A percentile compares a stretch with the other conserved stretches of the same genome.
These are phyloP conservation scores for Pseudochromis fuscus DNA, from an alignment of 2,797 vertebrate species.

Conservation along the genomic window DNA sequence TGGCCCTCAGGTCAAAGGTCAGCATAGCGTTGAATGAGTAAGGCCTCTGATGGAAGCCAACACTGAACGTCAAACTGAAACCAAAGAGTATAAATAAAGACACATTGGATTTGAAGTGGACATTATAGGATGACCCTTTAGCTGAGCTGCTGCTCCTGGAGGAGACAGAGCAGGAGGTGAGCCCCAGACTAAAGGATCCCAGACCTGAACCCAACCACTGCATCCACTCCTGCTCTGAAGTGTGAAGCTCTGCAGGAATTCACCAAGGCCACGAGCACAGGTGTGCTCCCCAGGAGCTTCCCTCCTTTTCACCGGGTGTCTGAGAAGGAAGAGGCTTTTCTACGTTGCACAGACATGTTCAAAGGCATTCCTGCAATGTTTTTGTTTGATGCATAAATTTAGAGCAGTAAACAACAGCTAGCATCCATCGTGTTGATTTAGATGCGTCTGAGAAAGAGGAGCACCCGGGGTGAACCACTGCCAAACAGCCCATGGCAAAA, in stretches of 20 bases:
- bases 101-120: constrained; percentile 35
- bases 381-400: constrained; percentile 70
- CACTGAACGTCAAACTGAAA: constrained; percentile 33
- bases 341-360: constrained; percentile 74
- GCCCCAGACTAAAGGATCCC: constrained; percentile 33
- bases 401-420: constrained; percentile 65
- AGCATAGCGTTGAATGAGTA: constrained; percentile 32
- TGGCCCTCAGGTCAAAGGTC: constrained; percentile 35
- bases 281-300: constrained; percentile 69
- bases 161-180: background rate
- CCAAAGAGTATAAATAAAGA: constrained; percentile 34
- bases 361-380: constrained; percentile 78
- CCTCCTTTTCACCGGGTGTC: constrained; percentile 56
- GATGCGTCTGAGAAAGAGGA: constrained; percentile 25
- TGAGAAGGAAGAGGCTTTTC: constrained; percentile 60
- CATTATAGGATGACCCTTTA: background rate
- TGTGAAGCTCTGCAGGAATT: constrained; percentile 69
- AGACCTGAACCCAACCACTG: constrained; percentile 30
- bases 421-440: constrained; percentile 42
- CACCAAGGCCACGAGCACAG: constrained; percentile 66
- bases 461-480: constrained; percentile 11
- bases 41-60: constrained; percentile 29
- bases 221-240: constrained; percentile 30
- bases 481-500: constrained; percentile 49
- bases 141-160: constrained; percentile 22